Base-by-base conservation (phyloP, 2,113 vertebrate genomes). In the Dolichallabes microphthalmus region DNA sequence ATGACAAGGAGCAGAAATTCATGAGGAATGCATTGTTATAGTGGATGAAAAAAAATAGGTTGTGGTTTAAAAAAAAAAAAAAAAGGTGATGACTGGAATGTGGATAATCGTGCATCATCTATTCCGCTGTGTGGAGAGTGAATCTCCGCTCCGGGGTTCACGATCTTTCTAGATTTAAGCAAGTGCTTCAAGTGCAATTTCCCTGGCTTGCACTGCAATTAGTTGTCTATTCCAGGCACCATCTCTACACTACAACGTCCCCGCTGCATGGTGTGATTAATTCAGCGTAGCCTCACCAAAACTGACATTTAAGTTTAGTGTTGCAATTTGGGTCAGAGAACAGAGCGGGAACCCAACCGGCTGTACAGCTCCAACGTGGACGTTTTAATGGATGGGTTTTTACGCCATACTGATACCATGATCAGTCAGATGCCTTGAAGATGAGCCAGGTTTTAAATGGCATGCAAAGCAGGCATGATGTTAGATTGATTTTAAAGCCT, bases 301-400 rank as follows among this genome's bases (percentile, higher is more conserved):
- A 82, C 77, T 83, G 75, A 69, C 82, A 82, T 76, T 89, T 86
- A 82, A 85, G 82, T 88, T 86, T 76, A 84, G 55, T 39, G 53
- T 83, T 75, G 27, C 76, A 81, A 90, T 89, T 88, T 87, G 82
- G 90, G 87, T 88, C 86, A 88, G 82, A 81, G 75, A 77, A 63
- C 74, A 87, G 66, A 80, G 30, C 73, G 63, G 58, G 81, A 85
- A 32, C 17, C 32, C 63, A 35, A 85, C 25, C 22, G 25, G 7
- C 82, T 66, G 68, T 25, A 8, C 57, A n/a, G 53, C 63, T 58
- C 73, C 25, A 82, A 53, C 69, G 13, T 50, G n/a, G 32, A 39
- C 27, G 53, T 60, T 87, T 82, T 74, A 82, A 87, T 20, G 82
- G 82, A 84, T 25, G 10, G 2, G 8, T 58, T n/a, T 53, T 50